phyloP scores from a whole-genome alignment of 2,797 vertebrate species.

The Emys orbicularis region DNA sequence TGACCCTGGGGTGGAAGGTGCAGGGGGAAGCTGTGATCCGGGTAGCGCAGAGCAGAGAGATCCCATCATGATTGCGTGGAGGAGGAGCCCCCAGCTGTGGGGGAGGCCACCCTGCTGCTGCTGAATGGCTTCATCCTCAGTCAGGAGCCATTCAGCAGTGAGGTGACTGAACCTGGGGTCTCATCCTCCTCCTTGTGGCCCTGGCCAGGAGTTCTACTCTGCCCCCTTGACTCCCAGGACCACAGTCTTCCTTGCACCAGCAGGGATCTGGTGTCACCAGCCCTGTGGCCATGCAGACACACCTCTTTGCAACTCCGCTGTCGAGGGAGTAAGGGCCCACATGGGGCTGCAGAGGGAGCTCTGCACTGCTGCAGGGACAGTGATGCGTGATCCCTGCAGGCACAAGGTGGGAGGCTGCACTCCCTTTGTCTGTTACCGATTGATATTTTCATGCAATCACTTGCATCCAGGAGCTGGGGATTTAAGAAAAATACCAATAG shows the following conservation, averaged over 20 bases:
- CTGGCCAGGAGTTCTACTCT: not conserved
- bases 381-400: not conserved
- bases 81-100: too few species aligned
- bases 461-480: not conserved
- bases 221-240: not conserved
- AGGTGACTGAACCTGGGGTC: too few species aligned
- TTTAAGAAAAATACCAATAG: not conserved
- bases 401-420: not conserved
- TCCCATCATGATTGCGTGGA: not conserved
- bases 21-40: not conserved
- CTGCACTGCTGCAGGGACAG: not conserved
- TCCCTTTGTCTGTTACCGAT: not conserved
- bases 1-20: not conserved
- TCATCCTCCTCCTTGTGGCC: not conserved
- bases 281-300: not conserved
- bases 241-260: not conserved
- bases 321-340: not conserved
- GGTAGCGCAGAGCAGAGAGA: not conserved
- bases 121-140: not conserved
- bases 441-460: not conserved
- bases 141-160: not conserved
- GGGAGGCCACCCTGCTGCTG: not conserved
- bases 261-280: not conserved
- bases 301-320: not conserved
- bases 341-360: not conserved